Conservation (phyloP, 2,113 vertebrate species). For the Megalops atlanticus region DNA sequence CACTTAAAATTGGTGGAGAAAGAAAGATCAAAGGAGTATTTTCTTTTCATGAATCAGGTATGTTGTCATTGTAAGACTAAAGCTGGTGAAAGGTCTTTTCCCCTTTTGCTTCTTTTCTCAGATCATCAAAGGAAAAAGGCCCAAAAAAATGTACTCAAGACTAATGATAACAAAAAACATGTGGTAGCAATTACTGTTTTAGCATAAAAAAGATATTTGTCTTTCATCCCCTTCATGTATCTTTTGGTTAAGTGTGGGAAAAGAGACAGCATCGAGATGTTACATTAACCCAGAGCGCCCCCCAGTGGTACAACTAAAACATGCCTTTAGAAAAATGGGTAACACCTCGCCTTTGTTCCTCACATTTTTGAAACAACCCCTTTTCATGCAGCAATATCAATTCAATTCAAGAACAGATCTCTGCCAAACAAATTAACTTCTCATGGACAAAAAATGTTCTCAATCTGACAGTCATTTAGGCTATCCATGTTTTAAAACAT, state of each 20-base stretch:
- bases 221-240: neutral
- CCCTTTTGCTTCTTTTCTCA: neutral
- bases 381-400: neutral
- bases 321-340: neutral
- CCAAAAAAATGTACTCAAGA: neutral
- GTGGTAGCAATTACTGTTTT: neutral
- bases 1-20: neutral
- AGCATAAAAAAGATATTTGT: neutral
- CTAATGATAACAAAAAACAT: neutral
- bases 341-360: neutral
- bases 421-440: neutral
- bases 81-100: neutral
- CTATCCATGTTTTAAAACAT: neutral
- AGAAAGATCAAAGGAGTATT: too few relatives aligned
- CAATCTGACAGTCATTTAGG: too few relatives aligned
- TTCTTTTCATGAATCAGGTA: too few relatives aligned
- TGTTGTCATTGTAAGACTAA: neutral
- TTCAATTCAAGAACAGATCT: neutral
- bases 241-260: neutral
- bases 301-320: neutral
- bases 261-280: neutral
- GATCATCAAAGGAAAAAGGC: neutral
- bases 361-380: neutral
- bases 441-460: neutral
- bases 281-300: slow-evolving; percentile 14